A percentile compares a stretch with the other conserved stretches of the same genome.
phyloP scores from a whole-genome alignment of 2,888 invertebrate species.

The Nymphalis urticae region DNA sequence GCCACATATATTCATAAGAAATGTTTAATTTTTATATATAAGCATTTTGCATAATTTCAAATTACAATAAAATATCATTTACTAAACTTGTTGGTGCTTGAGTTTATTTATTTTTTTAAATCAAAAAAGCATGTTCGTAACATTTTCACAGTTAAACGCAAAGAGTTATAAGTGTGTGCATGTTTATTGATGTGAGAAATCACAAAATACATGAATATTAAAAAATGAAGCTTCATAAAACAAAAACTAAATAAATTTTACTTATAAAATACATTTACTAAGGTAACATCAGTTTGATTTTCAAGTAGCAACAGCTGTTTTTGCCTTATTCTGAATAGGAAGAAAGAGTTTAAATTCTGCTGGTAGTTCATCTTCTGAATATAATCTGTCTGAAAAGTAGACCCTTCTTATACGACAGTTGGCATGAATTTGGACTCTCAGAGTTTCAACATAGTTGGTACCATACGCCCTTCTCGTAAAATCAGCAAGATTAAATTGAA shows the following conservation, averaged over 20 bases:
- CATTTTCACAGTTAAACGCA: constrained; percentile 14
- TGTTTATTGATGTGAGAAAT: constrained; percentile 40
- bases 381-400: constrained; percentile 95
- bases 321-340: constrained; percentile 91
- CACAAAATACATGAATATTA: constrained; percentile 38
- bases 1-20: too few species aligned
- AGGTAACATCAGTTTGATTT: constrained; percentile 41
- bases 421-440: constrained; percentile 95
- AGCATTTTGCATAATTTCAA: too few species aligned
- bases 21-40: too few species aligned
- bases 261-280: constrained; percentile 67
- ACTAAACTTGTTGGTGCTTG: too few species aligned
- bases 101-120: neutral
- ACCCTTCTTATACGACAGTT: constrained; percentile 95
- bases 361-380: constrained; percentile 96
- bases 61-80: too few species aligned
- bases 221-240: constrained; percentile 49
- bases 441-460: constrained; percentile 96
- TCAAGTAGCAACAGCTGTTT: constrained; percentile 77
- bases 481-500: constrained; percentile 97
- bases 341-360: constrained; percentile 97
- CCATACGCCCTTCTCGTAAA: constrained; percentile 96
- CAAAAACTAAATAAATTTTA: constrained; percentile 56
- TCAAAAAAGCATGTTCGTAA: neutral
- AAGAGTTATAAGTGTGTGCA: constrained; percentile 28